A percentile compares a stretch with the other conserved stretches of the same genome.
These are phyloP conservation scores for Egretta garzetta DNA, from an alignment of 2,113 vertebrate genomes.

Conservation along the genomic window DNA sequence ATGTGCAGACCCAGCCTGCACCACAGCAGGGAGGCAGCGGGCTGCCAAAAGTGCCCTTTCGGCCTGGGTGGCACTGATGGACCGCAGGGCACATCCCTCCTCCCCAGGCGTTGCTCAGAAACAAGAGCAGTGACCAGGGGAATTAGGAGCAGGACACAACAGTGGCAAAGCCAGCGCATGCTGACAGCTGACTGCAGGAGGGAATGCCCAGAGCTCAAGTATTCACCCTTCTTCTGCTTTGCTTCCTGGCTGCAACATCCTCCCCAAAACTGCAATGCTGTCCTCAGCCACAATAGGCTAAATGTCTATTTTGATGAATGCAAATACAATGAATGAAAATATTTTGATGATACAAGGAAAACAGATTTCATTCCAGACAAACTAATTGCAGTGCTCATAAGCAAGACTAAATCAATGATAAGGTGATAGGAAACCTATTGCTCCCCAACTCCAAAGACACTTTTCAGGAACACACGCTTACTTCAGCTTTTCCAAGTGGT, in stretches of 20 bases:
- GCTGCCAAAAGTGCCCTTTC: not conserved
- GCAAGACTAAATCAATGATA: not conserved
- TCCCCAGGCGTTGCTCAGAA: not conserved
- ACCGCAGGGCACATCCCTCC: not conserved
- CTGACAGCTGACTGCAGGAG: not conserved
- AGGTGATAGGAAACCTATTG: not conserved
- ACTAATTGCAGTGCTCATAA: not conserved
- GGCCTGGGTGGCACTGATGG: not conserved
- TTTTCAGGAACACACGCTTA: not conserved
- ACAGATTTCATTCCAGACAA: not conserved
- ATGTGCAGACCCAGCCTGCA: not conserved
- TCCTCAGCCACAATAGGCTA: not conserved
- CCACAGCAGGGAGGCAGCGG: not conserved
- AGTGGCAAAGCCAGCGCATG: rapidly evolving
- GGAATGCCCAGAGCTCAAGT: not conserved
- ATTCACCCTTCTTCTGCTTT: not conserved
- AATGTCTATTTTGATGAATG: not conserved
- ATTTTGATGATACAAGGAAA: not conserved
- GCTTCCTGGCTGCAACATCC: not conserved
- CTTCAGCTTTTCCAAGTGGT: not conserved
- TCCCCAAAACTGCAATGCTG: not conserved
- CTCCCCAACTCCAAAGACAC: not conserved
- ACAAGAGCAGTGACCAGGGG: not conserved
- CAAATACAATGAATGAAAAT: not conserved
- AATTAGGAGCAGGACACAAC: not conserved